phyloP scores from a whole-genome alignment of 2,888 invertebrate species.

The Cataglyphis albicans region DNA sequence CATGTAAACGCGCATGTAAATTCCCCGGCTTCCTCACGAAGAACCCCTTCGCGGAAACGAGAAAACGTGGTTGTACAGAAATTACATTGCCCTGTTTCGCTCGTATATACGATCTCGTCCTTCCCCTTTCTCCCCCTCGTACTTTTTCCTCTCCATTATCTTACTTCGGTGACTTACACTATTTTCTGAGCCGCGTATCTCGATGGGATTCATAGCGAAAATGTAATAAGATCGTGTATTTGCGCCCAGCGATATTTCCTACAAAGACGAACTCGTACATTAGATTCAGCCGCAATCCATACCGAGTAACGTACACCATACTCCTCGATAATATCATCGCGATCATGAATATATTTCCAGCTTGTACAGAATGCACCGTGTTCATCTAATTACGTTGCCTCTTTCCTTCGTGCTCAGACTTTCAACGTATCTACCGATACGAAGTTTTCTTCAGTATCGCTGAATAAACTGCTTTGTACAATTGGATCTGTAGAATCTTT shows the following conservation, averaged over 20 bases:
- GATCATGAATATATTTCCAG: constrained; percentile 48
- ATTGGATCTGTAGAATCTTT: neutral
- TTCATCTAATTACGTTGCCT: constrained; percentile 42
- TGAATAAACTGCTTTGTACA: neutral
- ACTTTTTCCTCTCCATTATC: constrained; percentile 73
- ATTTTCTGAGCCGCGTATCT: constrained; percentile 35
- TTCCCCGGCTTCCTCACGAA: constrained; percentile 65
- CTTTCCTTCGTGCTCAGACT: constrained; percentile 37
- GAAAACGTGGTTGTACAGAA: constrained; percentile 77
- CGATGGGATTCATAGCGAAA: constrained; percentile 62
- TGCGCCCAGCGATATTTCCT: constrained; percentile 65
- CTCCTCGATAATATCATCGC: constrained; percentile 34
- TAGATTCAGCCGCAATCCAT: constrained; percentile 52
- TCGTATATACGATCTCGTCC: constrained; percentile 65
- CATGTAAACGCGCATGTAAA: constrained; percentile 68
- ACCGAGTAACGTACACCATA: constrained; percentile 17
- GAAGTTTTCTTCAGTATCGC: constrained; percentile 9
- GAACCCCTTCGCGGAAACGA: constrained; percentile 72
- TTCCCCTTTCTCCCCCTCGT: constrained; percentile 2
- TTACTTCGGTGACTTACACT: constrained; percentile 69
- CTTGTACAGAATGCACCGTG: neutral
- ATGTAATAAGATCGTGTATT: constrained; percentile 63
- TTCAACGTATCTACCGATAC: constrained; percentile 27
- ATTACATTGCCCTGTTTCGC: constrained; percentile 77
- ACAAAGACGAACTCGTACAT: constrained; percentile 57